Percentiles rank a stretch among this genome's conserved stretches.
Conservation (phyloP, 1,140 invertebrate species). For the Augochlora pura region DNA sequence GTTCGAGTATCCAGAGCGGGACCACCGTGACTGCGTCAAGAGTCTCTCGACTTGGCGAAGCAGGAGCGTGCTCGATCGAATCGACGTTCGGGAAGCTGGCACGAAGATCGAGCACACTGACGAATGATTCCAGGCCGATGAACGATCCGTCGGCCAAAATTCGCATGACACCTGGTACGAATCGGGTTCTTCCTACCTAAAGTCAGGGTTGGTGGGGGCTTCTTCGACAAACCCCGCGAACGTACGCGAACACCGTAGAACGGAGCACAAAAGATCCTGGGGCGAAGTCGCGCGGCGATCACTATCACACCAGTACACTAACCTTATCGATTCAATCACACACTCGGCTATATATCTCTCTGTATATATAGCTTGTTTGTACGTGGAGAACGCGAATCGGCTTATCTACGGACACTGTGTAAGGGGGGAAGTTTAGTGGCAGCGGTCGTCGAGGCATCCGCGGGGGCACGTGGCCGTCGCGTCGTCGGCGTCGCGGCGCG, state of each 20-base stretch:
- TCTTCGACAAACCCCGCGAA: too few species aligned
- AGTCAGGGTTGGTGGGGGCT: too few species aligned
- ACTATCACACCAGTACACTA: conserved; percentile 7
- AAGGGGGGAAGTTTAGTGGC: conserved; percentile 33
- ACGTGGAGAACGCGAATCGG: background rate
- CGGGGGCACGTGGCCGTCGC: conserved; percentile 70
- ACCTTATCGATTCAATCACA: background rate
- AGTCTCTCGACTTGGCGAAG: too few species aligned
- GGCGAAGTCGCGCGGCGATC: background rate
- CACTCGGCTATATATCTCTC: background rate
- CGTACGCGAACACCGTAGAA: background rate
- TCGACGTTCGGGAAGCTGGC: too few species aligned
- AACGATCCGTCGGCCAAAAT: too few species aligned
- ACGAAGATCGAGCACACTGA: too few species aligned
- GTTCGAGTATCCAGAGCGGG: conserved; percentile 14
- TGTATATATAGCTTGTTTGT: too few species aligned
- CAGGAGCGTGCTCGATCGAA: too few species aligned
- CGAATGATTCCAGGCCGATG: too few species aligned
- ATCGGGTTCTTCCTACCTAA: too few species aligned
- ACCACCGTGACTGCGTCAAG: conserved; percentile 8
- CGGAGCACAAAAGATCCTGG: conserved; percentile 3
- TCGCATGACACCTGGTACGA: too few species aligned
- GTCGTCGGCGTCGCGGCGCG: conserved; percentile 66
- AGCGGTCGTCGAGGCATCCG: conserved; percentile 45
- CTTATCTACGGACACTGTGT: too few species aligned